Evolutionary conservation across 2,888 invertebrate species (phyloP).

Genomic region (Morpho deidamia): DNA sequence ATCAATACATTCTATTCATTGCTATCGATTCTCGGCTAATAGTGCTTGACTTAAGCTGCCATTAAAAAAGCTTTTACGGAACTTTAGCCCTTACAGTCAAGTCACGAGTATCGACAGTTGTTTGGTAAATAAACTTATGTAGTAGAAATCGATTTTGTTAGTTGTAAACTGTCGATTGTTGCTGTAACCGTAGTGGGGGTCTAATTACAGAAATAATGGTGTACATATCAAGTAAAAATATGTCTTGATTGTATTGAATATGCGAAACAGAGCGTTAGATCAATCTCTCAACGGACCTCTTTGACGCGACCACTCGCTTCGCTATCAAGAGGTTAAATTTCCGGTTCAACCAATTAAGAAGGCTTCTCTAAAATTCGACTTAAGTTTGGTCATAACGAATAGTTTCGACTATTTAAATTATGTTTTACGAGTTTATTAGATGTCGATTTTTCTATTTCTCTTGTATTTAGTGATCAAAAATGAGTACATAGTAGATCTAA

Average conservation of each 20-base stretch:
- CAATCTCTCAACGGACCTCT: no score
- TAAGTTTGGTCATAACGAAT: no score
- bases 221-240: not conserved
- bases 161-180: slow-evolving; percentile 2
- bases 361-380: no score
- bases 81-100: not conserved
- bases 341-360: no score
- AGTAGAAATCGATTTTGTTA: not conserved
- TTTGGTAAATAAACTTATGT: not conserved
- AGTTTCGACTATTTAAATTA: no score
- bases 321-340: no score
- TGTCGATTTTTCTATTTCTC: no score
- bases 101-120: not conserved
- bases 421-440: no score
- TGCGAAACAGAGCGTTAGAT: no score
- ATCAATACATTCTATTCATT: slow-evolving; percentile 10
- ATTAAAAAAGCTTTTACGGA: not conserved
- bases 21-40: slow-evolving; percentile 1
- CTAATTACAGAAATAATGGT: slow-evolving; percentile 2
- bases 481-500: no score
- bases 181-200: not conserved
- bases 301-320: not conserved
- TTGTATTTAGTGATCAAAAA: no score
- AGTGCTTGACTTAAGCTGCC: slow-evolving; percentile 1
- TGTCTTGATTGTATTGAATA: no score